These are phyloP conservation scores for Otus sunia DNA, from an alignment of 2,113 vertebrate genomes.

Conservation along the genomic window DNA sequence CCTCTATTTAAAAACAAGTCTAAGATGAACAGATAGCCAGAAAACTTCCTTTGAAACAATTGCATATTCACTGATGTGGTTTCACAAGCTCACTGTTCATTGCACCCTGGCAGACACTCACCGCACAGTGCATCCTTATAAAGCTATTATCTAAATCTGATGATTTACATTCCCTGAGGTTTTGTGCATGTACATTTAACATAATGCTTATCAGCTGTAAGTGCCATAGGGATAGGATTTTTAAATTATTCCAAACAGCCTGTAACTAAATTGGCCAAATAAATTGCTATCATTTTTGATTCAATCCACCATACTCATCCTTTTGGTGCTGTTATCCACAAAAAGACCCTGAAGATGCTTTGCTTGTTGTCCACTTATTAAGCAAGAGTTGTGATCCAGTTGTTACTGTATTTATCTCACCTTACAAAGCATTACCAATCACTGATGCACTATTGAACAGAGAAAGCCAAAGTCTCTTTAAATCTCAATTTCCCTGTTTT, in stretches of 20 bases:
- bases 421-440: neutral
- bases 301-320: neutral
- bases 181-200: neutral
- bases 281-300: neutral
- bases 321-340: neutral
- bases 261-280: neutral
- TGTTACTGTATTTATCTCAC: neutral
- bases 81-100: neutral
- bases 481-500: neutral
- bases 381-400: neutral
- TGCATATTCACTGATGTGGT: rapidly evolving
- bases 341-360: neutral
- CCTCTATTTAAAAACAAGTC: neutral
- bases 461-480: neutral
- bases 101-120: neutral
- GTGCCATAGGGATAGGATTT: neutral
- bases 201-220: neutral
- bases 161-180: neutral
- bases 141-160: neutral
- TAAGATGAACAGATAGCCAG: neutral
- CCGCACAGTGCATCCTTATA: neutral
- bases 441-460: neutral
- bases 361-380: neutral
- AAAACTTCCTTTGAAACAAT: neutral
- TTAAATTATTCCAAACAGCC: neutral